Evolutionary conservation across 2,113 vertebrate genomes (phyloP), one percentile per base, ranked within the genome.

Genomic region (Rhipidura dahli): DNA sequence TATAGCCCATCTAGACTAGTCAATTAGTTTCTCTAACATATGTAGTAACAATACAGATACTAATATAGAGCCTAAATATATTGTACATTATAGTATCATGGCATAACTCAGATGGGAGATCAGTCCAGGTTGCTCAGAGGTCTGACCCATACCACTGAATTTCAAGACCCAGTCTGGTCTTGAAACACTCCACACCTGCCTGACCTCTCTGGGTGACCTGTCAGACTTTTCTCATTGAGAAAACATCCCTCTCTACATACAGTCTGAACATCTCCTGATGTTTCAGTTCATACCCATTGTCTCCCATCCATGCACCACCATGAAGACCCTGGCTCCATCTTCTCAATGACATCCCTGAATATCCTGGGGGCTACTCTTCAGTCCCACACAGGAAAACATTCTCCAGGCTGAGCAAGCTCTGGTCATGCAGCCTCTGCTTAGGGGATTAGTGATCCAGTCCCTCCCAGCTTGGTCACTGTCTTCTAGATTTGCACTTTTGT

Each of bases 301-400:
- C 10, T 68, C 20, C 72, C 10, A 1, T 50, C 59, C 22, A 24
- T 37, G 31, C 11, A 53, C 13, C 37, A 37, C 6, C 10, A 8
- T 21, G 31, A 50, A 83, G 33, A 83, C 20, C 3, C 13, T 60
- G 16, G 20, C 9, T 91, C 39, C 31, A 54, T 31, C 27, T 63
- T 86, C 39, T 76, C 1, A 0, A 2, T 40, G 23, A 5, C 10
- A 56, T 42, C 7, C 9, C 15, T 75, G 42, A 61, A 57, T 0
- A 1, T 54, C 8, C 22, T 59, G 9, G 13, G 14, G 8, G 33
- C 15, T 76, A 8, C 13, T 64, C 7, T 50, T 63, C 71, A 39
- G 10, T 51, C 4, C 14, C 19, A 47, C 28, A 44, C 4, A 61
- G 35, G 10, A 68, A 35, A 65, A 66, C 14, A 6, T 65, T 87